These are phyloP conservation scores for Neodiprion lecontei DNA, from an alignment of 1,140 invertebrate species.

Conservation along the genomic window DNA sequence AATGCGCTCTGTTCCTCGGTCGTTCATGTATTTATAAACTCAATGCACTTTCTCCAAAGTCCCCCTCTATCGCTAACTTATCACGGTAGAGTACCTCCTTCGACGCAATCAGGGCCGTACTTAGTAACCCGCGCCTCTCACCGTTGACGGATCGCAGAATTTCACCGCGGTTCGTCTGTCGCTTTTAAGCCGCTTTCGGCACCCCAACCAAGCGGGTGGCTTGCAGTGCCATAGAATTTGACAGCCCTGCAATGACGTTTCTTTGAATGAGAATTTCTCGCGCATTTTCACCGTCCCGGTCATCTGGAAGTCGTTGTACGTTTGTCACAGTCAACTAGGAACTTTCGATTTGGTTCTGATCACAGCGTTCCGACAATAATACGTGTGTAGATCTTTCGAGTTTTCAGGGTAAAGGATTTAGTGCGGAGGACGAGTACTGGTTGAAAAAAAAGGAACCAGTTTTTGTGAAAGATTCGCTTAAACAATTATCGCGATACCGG, in stretches of 20 bases:
- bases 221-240: slow-evolving; percentile 5
- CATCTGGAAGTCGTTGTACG: not conserved
- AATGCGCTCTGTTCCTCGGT: slow-evolving; percentile 51
- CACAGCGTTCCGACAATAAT: too few species aligned
- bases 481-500: not conserved
- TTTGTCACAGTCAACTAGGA: not conserved
- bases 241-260: slow-evolving; percentile 24
- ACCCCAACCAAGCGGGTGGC: not conserved
- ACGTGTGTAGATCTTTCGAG: too few species aligned
- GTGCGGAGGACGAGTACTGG: too few species aligned
- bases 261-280: slow-evolving; percentile 17
- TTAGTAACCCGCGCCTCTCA: not conserved
- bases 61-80: slow-evolving; percentile 51
- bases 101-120: slow-evolving; percentile 57
- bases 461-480: not conserved
- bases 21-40: slow-evolving; percentile 55
- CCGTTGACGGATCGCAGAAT: not conserved
- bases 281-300: not conserved
- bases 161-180: not conserved
- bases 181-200: not conserved
- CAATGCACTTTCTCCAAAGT: slow-evolving; percentile 57
- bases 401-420: too few species aligned
- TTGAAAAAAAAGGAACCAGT: not conserved
- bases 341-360: not conserved
- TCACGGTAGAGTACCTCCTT: slow-evolving; percentile 57